phyloP scores from a whole-genome alignment of 2,888 invertebrate genomes.

The Pomacea canaliculata region DNA sequence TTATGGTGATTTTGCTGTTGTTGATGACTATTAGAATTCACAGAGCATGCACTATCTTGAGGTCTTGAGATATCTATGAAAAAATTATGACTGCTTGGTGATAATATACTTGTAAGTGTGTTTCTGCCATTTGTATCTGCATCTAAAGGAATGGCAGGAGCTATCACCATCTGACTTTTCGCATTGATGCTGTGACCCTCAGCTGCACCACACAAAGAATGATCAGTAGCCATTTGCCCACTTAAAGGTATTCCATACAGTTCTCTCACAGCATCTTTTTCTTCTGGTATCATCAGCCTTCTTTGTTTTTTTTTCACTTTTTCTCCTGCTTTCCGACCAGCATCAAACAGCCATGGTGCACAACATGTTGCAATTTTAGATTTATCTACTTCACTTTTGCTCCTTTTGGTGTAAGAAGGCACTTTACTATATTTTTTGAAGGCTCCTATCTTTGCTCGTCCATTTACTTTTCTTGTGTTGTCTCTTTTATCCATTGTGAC shows the following conservation, averaged over 20 bases:
- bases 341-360: slow-evolving; percentile 22
- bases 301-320: slow-evolving; percentile 24
- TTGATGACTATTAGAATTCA: not conserved
- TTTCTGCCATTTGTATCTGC: not conserved
- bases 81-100: slow-evolving; percentile 5
- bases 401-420: not conserved
- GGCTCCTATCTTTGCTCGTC: not conserved
- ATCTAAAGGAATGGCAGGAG: not conserved
- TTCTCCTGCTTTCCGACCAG: slow-evolving; percentile 22
- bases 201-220: not conserved
- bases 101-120: slow-evolving; percentile 1
- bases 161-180: not conserved
- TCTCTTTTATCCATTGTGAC: not conserved
- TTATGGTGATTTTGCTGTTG: slow-evolving; percentile 4
- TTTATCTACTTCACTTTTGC: slow-evolving; percentile 8
- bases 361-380: slow-evolving; percentile 22
- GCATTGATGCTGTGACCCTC: not conserved
- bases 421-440: not conserved
- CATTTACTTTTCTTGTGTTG: not conserved
- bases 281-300: slow-evolving; percentile 14
- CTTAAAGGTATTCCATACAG: slow-evolving; percentile 11
- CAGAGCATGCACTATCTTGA: not conserved
- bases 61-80: not conserved
- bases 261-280: slow-evolving; percentile 22
- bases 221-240: not conserved